Evolutionary conservation across 2,797 vertebrate species (phyloP), one percentile per base, ranked within the genome.

Genomic region (Phylloscopus collybita): DNA sequence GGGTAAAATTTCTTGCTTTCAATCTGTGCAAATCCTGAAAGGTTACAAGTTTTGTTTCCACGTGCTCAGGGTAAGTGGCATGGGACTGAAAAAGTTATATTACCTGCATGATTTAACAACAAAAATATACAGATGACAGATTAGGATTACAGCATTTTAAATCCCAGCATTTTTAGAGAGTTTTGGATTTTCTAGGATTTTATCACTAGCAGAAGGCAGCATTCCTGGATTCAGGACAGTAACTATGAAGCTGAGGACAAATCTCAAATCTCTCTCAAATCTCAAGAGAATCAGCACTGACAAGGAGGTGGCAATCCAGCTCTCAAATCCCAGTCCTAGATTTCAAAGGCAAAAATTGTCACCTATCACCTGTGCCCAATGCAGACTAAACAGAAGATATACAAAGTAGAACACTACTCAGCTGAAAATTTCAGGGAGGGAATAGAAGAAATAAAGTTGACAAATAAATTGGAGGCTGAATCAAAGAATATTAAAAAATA

Each of bases 31-130:
- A 83, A 69, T 22, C 38, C 32, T 57, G 9, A 73, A 61, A 29
- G 59, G 1, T 19, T 27, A 30, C 19, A 47, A 79, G 53, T 23
- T 15, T n/a, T 64, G 7, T 45, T 69, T 21, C 4, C 34, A 51
- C 5, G 0, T 10, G 7, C 54, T 85, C 29, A n/a, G 16, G 16
- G 16, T 53, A n/a, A 66, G 29, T 34, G 18, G 0, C 13, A n/a
- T 11, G 13, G 19, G 29, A 44, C 2, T 34, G 15, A 47, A 44
- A 57, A 80, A 70, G 8, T 64, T 22, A 15, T 6, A 8, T 30
- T 30, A 27, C 4, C 7, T n/a, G 8, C 0, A 0, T 44, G 4
- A 23, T 29, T 62, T 38, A 36, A 20, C 32, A 29, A 22, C 12
- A 25, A 19, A 60, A 69, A 7, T 11, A 12, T 13, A 21, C 4